phyloP scores from a whole-genome alignment of 2,797 vertebrate genomes.

The Enteromius thamalakanensis region DNA sequence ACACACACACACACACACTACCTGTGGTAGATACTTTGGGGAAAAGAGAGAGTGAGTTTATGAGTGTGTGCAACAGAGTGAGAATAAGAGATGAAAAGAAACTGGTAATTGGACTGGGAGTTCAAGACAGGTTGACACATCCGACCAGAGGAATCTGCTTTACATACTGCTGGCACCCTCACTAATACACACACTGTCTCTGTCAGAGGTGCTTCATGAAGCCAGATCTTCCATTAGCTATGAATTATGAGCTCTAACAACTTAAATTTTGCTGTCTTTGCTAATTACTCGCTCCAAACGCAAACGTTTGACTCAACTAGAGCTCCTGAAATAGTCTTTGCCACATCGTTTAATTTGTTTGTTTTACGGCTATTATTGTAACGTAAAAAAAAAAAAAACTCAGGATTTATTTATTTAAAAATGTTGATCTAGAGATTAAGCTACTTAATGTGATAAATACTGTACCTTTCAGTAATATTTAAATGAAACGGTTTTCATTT shows the following conservation, averaged over 20 bases:
- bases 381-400: no score
- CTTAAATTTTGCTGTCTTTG: conserved; percentile 35
- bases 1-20: not conserved
- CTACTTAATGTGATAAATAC: no score
- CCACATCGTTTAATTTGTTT: not conserved
- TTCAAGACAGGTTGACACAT: conserved; percentile 62
- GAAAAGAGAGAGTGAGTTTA: conserved; percentile 29
- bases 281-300: conserved; percentile 43
- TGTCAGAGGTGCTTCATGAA: conserved; percentile 48
- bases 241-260: conserved; percentile 58
- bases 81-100: conserved; percentile 62
- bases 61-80: conserved; percentile 59
- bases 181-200: conserved; percentile 3
- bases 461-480: no score
- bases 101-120: conserved; percentile 62
- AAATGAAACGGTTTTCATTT: no score
- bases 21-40: conserved; percentile 10
- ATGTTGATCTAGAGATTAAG: no score
- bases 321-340: conserved; percentile 10
- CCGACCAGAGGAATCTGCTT: conserved; percentile 58
- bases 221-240: conserved; percentile 51
- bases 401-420: no score
- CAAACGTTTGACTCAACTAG: conserved; percentile 31
- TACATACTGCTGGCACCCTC: conserved; percentile 54
- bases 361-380: not conserved